These are phyloP conservation scores for Prionace glauca DNA, from an alignment of 2,797 vertebrate genomes.

Conservation along the genomic window DNA sequence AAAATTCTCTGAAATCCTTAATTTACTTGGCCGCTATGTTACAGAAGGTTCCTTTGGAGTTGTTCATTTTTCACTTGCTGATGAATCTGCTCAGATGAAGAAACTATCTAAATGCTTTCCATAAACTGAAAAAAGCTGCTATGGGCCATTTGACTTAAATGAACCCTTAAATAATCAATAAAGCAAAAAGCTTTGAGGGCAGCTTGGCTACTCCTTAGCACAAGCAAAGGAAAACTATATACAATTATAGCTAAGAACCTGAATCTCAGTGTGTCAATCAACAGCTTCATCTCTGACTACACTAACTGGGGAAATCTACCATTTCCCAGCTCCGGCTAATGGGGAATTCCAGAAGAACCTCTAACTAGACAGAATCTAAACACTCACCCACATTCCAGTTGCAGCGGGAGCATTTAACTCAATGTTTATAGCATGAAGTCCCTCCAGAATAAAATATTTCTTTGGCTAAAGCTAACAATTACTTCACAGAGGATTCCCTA, in stretches of 20 bases:
- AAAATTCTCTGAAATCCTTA: not conserved
- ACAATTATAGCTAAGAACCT: not conserved
- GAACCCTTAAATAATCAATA: slow-evolving; percentile 33
- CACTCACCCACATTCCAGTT: slow-evolving; percentile 18
- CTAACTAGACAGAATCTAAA: slow-evolving; percentile 32
- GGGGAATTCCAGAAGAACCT: not conserved
- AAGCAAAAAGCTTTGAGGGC: slow-evolving; percentile 27
- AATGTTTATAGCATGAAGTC: not conserved
- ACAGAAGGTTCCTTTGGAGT: no score
- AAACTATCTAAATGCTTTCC: slow-evolving; percentile 7
- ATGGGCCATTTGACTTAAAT: slow-evolving; percentile 36
- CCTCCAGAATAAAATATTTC: slow-evolving; percentile 16
- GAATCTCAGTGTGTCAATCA: slow-evolving; percentile 27
- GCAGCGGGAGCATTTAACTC: slow-evolving; percentile 36
- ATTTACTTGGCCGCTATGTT: not conserved
- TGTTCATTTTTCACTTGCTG: not conserved
- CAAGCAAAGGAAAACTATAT: slow-evolving; percentile 3
- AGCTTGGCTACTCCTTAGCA: not conserved
- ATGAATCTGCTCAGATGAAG: not conserved
- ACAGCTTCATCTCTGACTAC: slow-evolving; percentile 31
- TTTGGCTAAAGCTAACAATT: slow-evolving; percentile 24
- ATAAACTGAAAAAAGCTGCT: slow-evolving; percentile 29
- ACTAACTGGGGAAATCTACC: slow-evolving; percentile 36
- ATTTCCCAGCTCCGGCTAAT: slow-evolving; percentile 32
- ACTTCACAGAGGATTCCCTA: not conserved